These are phyloP conservation scores for Oncorhynchus tshawytscha DNA, from an alignment of 2,113 vertebrate genomes.

Conservation along the genomic window DNA sequence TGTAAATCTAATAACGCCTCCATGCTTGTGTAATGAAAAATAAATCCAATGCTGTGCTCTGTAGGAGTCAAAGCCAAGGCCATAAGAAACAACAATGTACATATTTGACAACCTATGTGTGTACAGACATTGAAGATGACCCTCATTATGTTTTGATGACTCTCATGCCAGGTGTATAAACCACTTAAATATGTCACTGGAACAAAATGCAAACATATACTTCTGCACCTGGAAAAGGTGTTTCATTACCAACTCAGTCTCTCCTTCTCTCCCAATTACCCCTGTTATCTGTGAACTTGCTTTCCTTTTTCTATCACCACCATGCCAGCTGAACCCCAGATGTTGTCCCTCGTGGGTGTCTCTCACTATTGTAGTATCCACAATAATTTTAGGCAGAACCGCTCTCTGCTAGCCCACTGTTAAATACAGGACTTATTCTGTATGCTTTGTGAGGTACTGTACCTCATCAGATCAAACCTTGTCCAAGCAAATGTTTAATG, in stretches of 20 bases:
- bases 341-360: too few species aligned
- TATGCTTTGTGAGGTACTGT: not conserved
- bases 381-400: slow-evolving; percentile 16
- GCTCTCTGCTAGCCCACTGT: not conserved
- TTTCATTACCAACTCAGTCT: slow-evolving; percentile 19
- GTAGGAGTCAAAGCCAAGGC: not conserved
- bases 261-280: slow-evolving; percentile 19
- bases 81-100: not conserved
- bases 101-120: not conserved
- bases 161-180: not conserved
- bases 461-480: not conserved
- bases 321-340: not conserved
- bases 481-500: not conserved
- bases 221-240: slow-evolving; percentile 29
- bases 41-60: not conserved
- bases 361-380: slow-evolving; percentile 32
- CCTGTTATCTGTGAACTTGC: slow-evolving; percentile 7
- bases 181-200: slow-evolving; percentile 4
- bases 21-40: not conserved
- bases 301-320: not conserved
- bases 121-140: too few species aligned
- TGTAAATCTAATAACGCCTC: not conserved
- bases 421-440: not conserved
- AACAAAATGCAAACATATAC: slow-evolving; percentile 3
- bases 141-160: too few species aligned